These are phyloP conservation scores for Ectobius pallidus DNA, from an alignment of 2,888 invertebrate species.

Conservation along the genomic window DNA sequence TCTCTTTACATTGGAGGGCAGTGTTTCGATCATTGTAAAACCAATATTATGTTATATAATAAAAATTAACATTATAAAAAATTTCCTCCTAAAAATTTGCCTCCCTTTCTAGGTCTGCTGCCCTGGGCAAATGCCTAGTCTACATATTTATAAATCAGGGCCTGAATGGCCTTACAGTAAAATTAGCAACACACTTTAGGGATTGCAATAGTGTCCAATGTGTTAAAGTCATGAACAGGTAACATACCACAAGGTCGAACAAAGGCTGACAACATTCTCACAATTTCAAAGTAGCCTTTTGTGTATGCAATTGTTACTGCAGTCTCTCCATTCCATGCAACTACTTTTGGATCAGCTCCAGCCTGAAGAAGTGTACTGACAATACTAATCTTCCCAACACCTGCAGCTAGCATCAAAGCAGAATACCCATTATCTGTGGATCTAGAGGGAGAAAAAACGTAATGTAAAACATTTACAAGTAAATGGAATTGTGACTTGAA, in stretches of 20 bases:
- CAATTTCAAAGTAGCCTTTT: constrained; percentile 10
- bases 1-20: too few relatives aligned
- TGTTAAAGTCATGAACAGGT: too few relatives aligned
- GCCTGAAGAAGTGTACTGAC: constrained; percentile 15
- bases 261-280: background rate
- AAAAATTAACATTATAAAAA: too few relatives aligned
- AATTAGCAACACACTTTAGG: too few relatives aligned
- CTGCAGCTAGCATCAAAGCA: constrained; percentile 28
- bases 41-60: too few relatives aligned
- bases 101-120: too few relatives aligned
- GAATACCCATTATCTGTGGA: constrained; percentile 21
- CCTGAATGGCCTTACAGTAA: too few relatives aligned
- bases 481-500: background rate
- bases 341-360: constrained; percentile 15
- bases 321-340: constrained; percentile 17
- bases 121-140: too few relatives aligned
- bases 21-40: too few relatives aligned
- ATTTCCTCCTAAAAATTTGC: too few relatives aligned
- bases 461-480: background rate
- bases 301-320: constrained; percentile 17
- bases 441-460: background rate
- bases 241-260: background rate
- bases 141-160: too few relatives aligned
- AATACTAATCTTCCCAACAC: background rate
- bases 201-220: too few relatives aligned